phyloP scores from a whole-genome alignment of 2,888 invertebrate genomes.

The Scrobipalpa costella region DNA sequence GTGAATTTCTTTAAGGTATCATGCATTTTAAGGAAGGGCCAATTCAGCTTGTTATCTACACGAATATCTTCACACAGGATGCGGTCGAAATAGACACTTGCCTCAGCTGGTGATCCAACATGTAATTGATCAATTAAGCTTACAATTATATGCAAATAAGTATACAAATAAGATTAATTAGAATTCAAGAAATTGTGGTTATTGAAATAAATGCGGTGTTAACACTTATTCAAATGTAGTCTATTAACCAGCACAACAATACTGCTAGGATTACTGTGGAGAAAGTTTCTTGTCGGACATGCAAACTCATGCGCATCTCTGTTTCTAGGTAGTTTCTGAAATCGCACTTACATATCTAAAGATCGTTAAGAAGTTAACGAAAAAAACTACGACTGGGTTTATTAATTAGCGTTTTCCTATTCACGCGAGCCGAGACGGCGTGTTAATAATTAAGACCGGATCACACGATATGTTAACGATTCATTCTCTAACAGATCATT shows the following conservation, averaged over 20 bases:
- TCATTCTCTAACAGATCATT: conserved; percentile 48
- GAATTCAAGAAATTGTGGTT: conserved; percentile 13
- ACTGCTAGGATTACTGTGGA: conserved; percentile 33
- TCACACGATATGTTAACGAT: conserved; percentile 58
- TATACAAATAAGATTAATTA: conserved; percentile 33
- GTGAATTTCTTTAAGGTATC: conserved; percentile 73
- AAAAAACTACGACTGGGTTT: conserved; percentile 48
- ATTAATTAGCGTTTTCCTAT: conserved; percentile 59
- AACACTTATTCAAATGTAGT: conserved; percentile 19
- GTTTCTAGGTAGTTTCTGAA: conserved; percentile 31
- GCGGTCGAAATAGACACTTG: conserved; percentile 64
- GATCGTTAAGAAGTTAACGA: conserved; percentile 40
- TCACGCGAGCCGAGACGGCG: conserved; percentile 48
- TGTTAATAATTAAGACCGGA: conserved; percentile 51
- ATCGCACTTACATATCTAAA: conserved; percentile 38
- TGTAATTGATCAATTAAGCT: conserved; percentile 78
- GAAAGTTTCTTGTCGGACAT: conserved; percentile 39
- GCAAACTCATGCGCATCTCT: conserved; percentile 35
- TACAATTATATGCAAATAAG: conserved; percentile 73
- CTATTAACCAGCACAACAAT: conserved; percentile 30
- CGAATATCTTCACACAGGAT: conserved; percentile 68
- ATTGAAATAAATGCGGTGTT: conserved; percentile 22
- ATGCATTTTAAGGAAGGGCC: conserved; percentile 70
- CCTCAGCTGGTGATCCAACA: conserved; percentile 56
- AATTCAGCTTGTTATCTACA: conserved; percentile 59